These are phyloP conservation scores for Geococcyx californianus DNA, from an alignment of 2,113 vertebrate species.

Conservation along the genomic window DNA sequence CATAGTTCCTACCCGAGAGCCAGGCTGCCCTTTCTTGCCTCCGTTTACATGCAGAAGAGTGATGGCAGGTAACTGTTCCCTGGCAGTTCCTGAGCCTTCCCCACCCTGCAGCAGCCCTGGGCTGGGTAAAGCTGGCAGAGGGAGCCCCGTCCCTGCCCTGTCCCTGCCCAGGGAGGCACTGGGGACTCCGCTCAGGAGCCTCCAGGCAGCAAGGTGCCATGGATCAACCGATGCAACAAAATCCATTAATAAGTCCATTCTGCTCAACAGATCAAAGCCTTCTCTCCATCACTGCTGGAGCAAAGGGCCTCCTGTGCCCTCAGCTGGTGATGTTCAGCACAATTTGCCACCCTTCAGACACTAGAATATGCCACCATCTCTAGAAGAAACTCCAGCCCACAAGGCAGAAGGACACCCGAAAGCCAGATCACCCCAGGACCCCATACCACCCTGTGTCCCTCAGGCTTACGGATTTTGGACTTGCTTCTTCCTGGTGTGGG, in stretches of 20 bases:
- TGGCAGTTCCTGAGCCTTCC: background rate
- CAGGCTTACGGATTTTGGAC: rapidly evolving
- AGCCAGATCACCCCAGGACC: background rate
- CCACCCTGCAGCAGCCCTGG: background rate
- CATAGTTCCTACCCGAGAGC: background rate
- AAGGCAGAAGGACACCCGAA: background rate
- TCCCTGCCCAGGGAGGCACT: background rate
- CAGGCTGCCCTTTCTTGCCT: background rate
- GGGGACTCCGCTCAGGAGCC: background rate
- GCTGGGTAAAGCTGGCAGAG: background rate
- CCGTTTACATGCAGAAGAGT: rapidly evolving
- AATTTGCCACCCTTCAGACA: background rate
- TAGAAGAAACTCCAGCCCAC: background rate
- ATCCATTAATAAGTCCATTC: rapidly evolving
- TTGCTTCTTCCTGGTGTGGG: background rate
- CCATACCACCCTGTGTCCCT: rapidly evolving
- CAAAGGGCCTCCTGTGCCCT: background rate
- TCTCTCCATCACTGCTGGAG: background rate
- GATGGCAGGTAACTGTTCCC: background rate
- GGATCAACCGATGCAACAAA: background rate
- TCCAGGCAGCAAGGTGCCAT: background rate
- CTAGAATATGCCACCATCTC: rapidly evolving
- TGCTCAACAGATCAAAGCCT: background rate
- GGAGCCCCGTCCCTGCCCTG: background rate
- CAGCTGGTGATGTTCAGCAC: background rate